These are phyloP conservation scores for Nasua narica DNA, from an alignment of 2,797 vertebrate genomes.

Conservation along the genomic window DNA sequence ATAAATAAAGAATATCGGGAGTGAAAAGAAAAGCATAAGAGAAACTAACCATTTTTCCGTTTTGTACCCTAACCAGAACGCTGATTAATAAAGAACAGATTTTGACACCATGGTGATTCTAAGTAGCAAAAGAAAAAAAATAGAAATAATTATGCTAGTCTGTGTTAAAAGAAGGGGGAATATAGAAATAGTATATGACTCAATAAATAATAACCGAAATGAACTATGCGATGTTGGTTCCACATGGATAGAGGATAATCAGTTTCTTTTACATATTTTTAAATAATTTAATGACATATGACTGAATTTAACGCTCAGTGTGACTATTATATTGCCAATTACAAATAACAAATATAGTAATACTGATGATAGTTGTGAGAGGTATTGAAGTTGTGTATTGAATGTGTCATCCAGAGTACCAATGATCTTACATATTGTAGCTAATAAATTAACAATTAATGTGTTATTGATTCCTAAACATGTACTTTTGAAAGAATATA, in stretches of 20 bases:
- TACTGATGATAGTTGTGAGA: background rate
- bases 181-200: background rate
- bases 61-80: background rate
- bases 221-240: background rate
- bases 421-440: background rate
- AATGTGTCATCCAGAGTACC: background rate
- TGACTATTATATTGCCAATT: background rate
- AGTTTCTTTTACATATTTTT: background rate
- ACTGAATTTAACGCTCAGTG: background rate
- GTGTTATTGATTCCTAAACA: background rate
- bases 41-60: background rate
- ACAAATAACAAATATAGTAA: background rate
- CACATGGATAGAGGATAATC: background rate
- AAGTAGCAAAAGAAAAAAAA: background rate
- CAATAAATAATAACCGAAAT: background rate
- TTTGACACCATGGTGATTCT: background rate
- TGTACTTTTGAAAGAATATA: background rate
- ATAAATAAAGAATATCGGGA: background rate
- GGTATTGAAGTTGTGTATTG: background rate
- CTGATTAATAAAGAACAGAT: background rate
- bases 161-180: background rate
- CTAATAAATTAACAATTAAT: background rate
- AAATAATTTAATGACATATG: background rate
- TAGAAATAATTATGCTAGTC: background rate
- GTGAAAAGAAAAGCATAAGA: background rate